These are phyloP conservation scores for Zosterops lateralis DNA, from an alignment of 2,113 vertebrate species.

Conservation along the genomic window DNA sequence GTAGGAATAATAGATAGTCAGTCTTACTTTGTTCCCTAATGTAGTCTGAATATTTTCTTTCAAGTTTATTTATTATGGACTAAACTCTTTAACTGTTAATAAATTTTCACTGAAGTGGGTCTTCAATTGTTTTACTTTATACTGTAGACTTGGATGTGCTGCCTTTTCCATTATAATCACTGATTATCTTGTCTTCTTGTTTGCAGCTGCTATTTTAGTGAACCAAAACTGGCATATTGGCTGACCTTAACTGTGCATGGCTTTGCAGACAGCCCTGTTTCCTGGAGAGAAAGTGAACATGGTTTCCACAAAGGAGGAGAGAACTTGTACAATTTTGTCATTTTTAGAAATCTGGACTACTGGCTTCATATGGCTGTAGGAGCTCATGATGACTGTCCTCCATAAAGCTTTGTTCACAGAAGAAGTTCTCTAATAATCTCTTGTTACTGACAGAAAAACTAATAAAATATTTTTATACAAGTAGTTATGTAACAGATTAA, in stretches of 20 bases:
- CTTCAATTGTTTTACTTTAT: background rate
- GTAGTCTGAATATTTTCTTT: background rate
- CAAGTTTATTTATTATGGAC: background rate
- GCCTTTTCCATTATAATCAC: background rate
- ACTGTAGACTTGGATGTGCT: background rate
- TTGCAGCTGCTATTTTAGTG: constrained; percentile 81
- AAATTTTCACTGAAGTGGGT: background rate
- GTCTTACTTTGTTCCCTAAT: background rate
- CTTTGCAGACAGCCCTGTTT: constrained; percentile 89
- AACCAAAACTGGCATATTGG: constrained; percentile 78
- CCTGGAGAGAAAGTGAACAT: constrained; percentile 84
- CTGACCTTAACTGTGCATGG: constrained; percentile 85
- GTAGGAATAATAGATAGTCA: background rate
- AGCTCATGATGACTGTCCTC: constrained; percentile 81
- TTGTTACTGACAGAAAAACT: background rate
- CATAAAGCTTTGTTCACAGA: constrained; percentile 43
- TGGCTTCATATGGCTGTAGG: constrained; percentile 88
- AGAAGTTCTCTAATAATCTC: background rate
- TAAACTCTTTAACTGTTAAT: background rate
- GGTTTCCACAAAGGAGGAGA: constrained; percentile 86
- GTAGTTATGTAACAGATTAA: background rate
- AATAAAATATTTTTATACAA: background rate
- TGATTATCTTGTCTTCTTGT: background rate
- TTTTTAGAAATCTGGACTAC: constrained; percentile 86
- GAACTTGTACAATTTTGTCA: constrained; percentile 86